These are phyloP conservation scores for Neodon shergylaensis DNA, from an alignment of 2,113 vertebrate species.

Conservation along the genomic window DNA sequence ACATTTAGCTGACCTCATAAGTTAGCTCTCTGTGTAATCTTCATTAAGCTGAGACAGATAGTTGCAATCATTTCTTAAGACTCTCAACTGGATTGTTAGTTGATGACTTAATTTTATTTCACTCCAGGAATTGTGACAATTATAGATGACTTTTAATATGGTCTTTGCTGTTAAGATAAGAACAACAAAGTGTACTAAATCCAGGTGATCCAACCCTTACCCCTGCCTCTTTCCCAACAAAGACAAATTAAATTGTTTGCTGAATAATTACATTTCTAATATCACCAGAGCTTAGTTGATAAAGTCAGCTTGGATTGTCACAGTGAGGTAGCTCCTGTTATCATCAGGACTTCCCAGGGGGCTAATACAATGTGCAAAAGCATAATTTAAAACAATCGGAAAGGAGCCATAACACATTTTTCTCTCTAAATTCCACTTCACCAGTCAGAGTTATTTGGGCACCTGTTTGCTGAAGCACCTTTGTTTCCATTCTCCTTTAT, in stretches of 20 bases:
- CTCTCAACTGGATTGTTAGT: background rate
- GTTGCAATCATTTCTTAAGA: constrained; percentile 19
- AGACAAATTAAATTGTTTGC: constrained; percentile 61
- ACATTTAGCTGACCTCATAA: background rate
- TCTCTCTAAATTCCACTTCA: constrained; percentile 28
- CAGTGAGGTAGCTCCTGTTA: background rate
- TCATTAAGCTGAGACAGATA: background rate
- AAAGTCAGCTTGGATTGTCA: constrained; percentile 23
- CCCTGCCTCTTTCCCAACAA: background rate
- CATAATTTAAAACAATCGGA: background rate
- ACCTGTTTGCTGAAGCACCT: constrained; percentile 39
- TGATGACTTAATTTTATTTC: constrained; percentile 61
- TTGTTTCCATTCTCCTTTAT: constrained; percentile 37
- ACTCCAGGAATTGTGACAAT: constrained; percentile 34
- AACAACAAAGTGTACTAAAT: constrained; percentile 50
- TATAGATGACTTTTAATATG: constrained; percentile 45
- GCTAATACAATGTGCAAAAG: background rate
- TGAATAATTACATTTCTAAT: constrained; percentile 43
- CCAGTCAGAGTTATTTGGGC: background rate
- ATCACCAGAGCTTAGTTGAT: constrained; percentile 8
- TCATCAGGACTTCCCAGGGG: background rate
- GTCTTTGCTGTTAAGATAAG: constrained; percentile 65
- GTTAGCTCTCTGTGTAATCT: constrained; percentile 14
- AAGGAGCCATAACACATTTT: constrained; percentile 35
- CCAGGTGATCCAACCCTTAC: background rate